Evolutionary conservation across 2,113 vertebrate genomes (phyloP), one percentile per base, ranked within the genome.

Genomic region (Naja naja): DNA sequence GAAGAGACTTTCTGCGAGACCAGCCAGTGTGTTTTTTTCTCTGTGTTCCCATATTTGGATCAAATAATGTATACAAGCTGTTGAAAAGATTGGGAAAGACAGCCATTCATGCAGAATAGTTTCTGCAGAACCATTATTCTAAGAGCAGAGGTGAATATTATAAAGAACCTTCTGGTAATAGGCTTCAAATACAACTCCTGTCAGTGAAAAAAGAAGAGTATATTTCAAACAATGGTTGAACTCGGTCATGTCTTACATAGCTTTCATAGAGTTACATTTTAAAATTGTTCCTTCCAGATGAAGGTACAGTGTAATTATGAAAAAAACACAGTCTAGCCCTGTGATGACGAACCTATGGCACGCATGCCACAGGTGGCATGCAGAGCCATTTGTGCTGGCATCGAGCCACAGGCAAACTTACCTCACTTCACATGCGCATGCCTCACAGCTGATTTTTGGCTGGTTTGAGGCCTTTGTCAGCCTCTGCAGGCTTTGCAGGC

Each of bases 401-500:
- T 4, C 5, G 4, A 47, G 45, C 45, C 5, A 47, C 45, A 47
- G 6, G 45, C 45, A 47, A 47, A 47, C 5, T 6, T 47, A 47
- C 4, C 45, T 47, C 14, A 54, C 53, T 11, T 4, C 16, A 0
- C 14, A 54, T 54, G 53, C 3, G 1, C 1, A 1, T 0, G 1
- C 16, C 45, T 47, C 45, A 47, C 53, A 18, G 53, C 4, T 54
- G 53, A 11, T 54, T 54, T 54, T 54, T 18, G 53, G 45, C 45
- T 47, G 4, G 45, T 47, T 47, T 47, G 45, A 47, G 45, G 45
- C 45, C 45, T 47, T 47, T 47, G 6, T 47, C 45, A 47, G 45
- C 45, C 45, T 47, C 45, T 47, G 45, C 45, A 47, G 45, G 45
- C 45, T 47, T 47, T 7, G 5, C 45, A 47, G 45, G 45, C 45